A percentile compares a stretch with the other conserved stretches of the same genome.
phyloP scores from a whole-genome alignment of 2,797 vertebrate species.

The Crossoptilon crossoptilon region DNA sequence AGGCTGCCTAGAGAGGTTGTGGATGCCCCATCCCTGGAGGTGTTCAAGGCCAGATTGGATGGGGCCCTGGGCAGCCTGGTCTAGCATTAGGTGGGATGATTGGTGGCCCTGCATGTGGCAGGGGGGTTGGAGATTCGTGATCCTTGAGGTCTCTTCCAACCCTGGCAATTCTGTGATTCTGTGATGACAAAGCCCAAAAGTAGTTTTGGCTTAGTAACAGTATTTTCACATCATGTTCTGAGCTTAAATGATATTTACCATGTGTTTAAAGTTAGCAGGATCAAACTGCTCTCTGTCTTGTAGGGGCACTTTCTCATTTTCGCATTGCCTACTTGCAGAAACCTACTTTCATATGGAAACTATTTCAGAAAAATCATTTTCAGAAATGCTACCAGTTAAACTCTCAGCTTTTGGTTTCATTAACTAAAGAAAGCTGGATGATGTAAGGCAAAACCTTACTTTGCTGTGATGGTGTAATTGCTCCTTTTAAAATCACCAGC shows the following conservation, averaged over 20 bases:
- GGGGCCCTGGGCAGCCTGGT: too few species aligned
- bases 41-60: too few species aligned
- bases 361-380: neutral
- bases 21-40: too few species aligned
- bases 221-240: neutral
- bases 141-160: too few species aligned
- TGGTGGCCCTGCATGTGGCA: too few species aligned
- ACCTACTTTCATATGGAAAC: neutral
- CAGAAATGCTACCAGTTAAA: neutral
- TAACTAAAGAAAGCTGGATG: neutral
- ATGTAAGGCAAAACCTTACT: neutral
- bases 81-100: too few species aligned
- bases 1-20: too few species aligned
- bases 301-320: neutral
- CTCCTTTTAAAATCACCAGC: constrained; percentile 5
- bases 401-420: neutral
- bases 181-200: neutral
- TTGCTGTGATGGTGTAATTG: neutral
- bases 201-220: neutral
- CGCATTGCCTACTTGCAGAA: neutral
- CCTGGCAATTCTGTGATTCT: too few species aligned
- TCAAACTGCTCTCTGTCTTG: neutral
- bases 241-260: neutral
- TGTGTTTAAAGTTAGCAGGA: neutral
- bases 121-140: too few species aligned